A percentile compares a stretch with the other conserved stretches of the same genome.
Evolutionary conservation across 2,888 invertebrate species (phyloP).

Genomic region (Drosophila kambysellisi): DNA sequence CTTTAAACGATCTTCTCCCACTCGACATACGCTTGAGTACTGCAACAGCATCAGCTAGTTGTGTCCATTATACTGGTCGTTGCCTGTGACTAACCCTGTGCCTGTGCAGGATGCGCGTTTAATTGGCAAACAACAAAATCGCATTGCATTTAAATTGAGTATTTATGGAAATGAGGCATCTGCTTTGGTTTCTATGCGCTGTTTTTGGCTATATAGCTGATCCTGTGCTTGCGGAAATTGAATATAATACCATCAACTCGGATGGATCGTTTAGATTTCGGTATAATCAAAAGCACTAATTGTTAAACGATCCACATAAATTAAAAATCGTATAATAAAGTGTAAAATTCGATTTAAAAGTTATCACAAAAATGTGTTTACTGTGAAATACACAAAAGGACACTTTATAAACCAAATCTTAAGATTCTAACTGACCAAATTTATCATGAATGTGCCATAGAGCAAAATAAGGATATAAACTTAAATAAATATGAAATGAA

Average conservation of each 20-base stretch:
- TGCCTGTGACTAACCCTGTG: slow-evolving; percentile 24
- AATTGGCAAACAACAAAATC: slow-evolving; percentile 27
- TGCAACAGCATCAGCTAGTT: slow-evolving; percentile 10
- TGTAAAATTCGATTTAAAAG: not conserved
- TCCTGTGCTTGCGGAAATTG: slow-evolving; percentile 81
- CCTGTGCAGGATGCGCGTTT: slow-evolving; percentile 65
- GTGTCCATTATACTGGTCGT: slow-evolving; percentile 11
- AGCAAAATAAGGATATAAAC: not conserved
- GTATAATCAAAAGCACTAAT: slow-evolving; percentile 78
- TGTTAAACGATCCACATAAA: not conserved
- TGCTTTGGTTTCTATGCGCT: slow-evolving; percentile 46
- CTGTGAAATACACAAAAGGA: not conserved
- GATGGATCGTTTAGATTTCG: slow-evolving; percentile 92
- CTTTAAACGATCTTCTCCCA: slow-evolving; percentile 16
- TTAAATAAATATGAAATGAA: not conserved
- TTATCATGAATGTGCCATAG: not conserved
- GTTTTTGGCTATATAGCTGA: slow-evolving; percentile 29
- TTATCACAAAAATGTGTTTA: not conserved
- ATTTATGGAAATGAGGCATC: slow-evolving; percentile 58
- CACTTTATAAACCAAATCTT: not conserved
- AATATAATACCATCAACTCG: slow-evolving; percentile 88
- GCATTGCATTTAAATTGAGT: slow-evolving; percentile 21
- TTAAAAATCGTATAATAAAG: not conserved
- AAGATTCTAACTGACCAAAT: not conserved
- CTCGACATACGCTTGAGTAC: not conserved